Evolutionary conservation across 1,140 invertebrate genomes (phyloP).

Genomic region (Manduca sexta): DNA sequence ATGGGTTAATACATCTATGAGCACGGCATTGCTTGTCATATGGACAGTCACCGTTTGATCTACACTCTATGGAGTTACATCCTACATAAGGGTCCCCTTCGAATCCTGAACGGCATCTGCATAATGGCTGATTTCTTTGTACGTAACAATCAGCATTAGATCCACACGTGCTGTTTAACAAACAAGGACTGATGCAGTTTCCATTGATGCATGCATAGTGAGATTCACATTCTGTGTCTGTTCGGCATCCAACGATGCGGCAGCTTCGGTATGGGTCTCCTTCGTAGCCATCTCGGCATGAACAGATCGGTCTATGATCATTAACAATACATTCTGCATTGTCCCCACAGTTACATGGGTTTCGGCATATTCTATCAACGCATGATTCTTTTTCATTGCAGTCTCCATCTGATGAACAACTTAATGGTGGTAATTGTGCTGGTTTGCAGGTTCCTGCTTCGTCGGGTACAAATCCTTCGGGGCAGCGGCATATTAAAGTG

Average conservation of each 20-base stretch:
- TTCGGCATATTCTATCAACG: conserved; percentile 87
- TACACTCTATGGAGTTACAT: conserved; percentile 89
- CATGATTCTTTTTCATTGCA: conserved; percentile 86
- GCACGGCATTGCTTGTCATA: conserved; percentile 88
- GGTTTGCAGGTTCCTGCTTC: conserved; percentile 83
- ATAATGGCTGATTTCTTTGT: conserved; percentile 82
- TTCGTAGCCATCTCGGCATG: conserved; percentile 86
- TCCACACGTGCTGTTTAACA: conserved; percentile 86
- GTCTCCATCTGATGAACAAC: conserved; percentile 85
- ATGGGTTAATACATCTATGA: conserved; percentile 90
- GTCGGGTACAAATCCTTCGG: conserved; percentile 86
- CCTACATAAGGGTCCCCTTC: conserved; percentile 85
- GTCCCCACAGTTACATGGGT: conserved; percentile 90
- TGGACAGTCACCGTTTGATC: conserved; percentile 91
- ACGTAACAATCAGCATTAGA: conserved; percentile 88
- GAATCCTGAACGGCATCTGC: conserved; percentile 86
- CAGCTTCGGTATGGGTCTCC: conserved; percentile 89
- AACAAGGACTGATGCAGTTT: conserved; percentile 89
- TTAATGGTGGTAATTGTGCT: conserved; percentile 79
- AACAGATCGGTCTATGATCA: conserved; percentile 90
- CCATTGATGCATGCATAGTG: conserved; percentile 88
- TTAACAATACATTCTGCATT: conserved; percentile 88
- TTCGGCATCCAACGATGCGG: conserved; percentile 83
- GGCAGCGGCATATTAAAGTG: conserved; percentile 89
- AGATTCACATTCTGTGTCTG: conserved; percentile 85